These are phyloP conservation scores for Eupristina koningsbergeri DNA, from an alignment of 1,140 invertebrate species.

Conservation along the genomic window DNA sequence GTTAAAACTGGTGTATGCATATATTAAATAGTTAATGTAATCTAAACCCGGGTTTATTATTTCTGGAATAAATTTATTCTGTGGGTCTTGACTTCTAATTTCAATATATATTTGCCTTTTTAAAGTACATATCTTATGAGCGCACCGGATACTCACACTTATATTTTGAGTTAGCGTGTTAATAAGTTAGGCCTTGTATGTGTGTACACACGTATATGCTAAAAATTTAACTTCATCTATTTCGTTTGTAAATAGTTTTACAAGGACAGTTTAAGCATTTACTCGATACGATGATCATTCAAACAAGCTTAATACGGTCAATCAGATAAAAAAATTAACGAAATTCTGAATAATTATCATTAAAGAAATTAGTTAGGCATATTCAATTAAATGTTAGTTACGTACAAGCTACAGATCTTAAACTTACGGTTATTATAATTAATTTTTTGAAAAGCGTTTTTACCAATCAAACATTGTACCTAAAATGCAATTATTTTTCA, in stretches of 20 bases:
- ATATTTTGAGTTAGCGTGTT: neutral
- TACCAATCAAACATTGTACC: no score
- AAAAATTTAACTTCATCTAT: conserved; percentile 9
- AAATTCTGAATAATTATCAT: no score
- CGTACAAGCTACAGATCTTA: no score
- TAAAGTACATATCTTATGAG: neutral
- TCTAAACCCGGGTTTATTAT: neutral
- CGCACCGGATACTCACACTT: neutral
- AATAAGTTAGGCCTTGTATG: neutral
- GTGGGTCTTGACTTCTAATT: neutral
- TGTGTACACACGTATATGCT: neutral
- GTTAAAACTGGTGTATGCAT: neutral
- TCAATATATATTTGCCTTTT: conserved; percentile 1
- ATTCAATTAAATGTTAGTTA: no score
- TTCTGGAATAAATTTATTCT: neutral
- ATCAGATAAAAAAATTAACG: no score
- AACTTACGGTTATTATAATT: no score
- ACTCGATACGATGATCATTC: neutral
- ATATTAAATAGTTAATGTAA: neutral
- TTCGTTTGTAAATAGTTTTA: neutral
- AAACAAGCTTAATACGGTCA: neutral
- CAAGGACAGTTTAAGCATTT: neutral
- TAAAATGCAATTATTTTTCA: no score
- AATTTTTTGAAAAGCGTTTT: no score
- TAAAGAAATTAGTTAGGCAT: no score